Conservation (phyloP, 1,140 invertebrate species). For the Pseudomyrmex dendroicus region DNA sequence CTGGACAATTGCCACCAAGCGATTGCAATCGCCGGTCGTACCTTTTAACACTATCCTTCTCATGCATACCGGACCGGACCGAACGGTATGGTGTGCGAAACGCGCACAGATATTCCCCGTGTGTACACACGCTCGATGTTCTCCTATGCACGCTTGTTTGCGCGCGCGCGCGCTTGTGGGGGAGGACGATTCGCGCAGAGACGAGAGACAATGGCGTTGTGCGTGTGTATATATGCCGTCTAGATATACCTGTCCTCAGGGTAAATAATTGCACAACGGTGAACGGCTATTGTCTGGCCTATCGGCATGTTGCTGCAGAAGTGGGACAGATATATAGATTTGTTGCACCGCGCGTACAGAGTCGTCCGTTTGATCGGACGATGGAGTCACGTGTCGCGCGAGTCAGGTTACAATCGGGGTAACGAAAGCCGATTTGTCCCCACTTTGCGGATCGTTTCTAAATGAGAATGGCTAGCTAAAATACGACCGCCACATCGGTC, state of each 20-base stretch:
- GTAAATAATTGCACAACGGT: constrained; percentile 68
- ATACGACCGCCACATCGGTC: constrained; percentile 53
- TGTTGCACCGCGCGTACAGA: neutral
- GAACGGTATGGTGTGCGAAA: neutral
- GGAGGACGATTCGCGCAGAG: constrained; percentile 14
- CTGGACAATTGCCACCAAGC: constrained; percentile 45
- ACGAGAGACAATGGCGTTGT: constrained; percentile 66
- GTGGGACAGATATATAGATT: constrained; percentile 52
- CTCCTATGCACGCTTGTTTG: neutral
- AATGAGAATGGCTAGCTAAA: constrained; percentile 54
- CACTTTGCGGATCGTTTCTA: constrained; percentile 10
- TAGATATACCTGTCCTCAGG: constrained; percentile 52
- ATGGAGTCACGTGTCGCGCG: constrained; percentile 24
- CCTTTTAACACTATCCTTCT: constrained; percentile 34
- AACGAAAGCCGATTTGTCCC: constrained; percentile 24
- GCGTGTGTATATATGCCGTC: constrained; percentile 45
- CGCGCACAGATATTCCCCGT: neutral
- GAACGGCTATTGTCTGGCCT: constrained; percentile 58
- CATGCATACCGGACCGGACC: neutral
- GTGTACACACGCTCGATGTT: neutral
- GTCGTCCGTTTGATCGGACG: constrained; percentile 47
- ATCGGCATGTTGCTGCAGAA: constrained; percentile 51
- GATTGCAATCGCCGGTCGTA: constrained; percentile 33
- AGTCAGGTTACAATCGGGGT: neutral
- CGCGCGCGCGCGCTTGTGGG: neutral